Percentiles rank a stretch among this genome's conserved stretches.
These are phyloP conservation scores for Sturnus vulgaris DNA, from an alignment of 2,113 vertebrate species.

Conservation along the genomic window DNA sequence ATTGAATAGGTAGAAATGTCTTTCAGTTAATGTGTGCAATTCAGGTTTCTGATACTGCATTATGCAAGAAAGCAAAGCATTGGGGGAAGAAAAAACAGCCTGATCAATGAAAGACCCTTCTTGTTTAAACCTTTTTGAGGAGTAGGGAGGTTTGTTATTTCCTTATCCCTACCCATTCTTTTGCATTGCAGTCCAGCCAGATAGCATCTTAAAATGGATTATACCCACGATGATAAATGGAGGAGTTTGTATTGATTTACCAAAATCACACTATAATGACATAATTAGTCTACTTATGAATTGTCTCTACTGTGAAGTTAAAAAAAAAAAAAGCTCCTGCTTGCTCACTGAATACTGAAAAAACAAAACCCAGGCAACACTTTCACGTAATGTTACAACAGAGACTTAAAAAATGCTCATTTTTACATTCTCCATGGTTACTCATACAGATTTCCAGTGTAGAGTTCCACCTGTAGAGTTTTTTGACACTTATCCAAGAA, in stretches of 20 bases:
- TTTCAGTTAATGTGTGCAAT: not conserved
- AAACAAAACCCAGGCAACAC: not conserved
- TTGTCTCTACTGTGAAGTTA: not conserved
- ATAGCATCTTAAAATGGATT: not conserved
- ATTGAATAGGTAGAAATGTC: not conserved
- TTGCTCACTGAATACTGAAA: not conserved
- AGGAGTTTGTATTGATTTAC: slow-evolving; percentile 18
- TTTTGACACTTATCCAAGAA: not conserved
- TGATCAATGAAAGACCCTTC: not conserved
- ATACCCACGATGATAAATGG: not conserved
- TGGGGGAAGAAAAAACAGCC: not conserved
- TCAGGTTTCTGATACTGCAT: not conserved
- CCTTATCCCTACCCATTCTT: not conserved
- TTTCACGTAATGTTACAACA: not conserved
- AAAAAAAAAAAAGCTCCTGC: not conserved
- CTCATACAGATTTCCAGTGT: not conserved
- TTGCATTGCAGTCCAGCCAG: not conserved
- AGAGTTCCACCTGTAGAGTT: not conserved
- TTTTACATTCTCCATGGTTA: not conserved
- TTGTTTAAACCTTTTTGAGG: not conserved
- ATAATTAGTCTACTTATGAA: not conserved
- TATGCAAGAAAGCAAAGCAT: not conserved
- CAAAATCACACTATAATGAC: slow-evolving; percentile 10
- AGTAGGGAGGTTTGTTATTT: not conserved
- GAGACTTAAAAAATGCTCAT: not conserved